These are phyloP conservation scores for Melanogrammus aeglefinus DNA, from an alignment of 2,797 vertebrate species.

Conservation along the genomic window DNA sequence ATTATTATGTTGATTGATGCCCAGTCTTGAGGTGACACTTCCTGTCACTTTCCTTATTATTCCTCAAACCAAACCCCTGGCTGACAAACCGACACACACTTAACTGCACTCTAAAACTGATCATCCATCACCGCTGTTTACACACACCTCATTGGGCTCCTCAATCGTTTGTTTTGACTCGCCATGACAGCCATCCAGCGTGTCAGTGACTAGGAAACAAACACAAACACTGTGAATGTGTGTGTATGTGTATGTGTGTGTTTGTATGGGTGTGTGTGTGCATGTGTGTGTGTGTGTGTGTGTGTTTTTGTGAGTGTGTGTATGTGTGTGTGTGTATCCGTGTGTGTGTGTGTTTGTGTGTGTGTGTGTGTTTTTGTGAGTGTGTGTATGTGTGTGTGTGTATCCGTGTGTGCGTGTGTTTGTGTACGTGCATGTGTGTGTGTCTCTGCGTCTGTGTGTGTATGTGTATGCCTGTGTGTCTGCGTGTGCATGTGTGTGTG, in stretches of 20 bases:
- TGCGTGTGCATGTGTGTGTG: slow-evolving; percentile 3
- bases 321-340: too few relatives aligned
- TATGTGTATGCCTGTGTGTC: too few relatives aligned
- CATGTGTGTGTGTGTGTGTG: slow-evolving; percentile 13
- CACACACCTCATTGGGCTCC: slow-evolving; percentile 51
- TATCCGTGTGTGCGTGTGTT: too few relatives aligned
- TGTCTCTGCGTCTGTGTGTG: too few relatives aligned
- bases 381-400: too few relatives aligned
- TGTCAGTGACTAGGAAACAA: slow-evolving; percentile 51
- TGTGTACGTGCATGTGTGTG: too few relatives aligned
- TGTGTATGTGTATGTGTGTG: slow-evolving; percentile 28
- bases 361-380: too few relatives aligned
- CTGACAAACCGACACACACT: slow-evolving; percentile 11
- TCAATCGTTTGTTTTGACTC: slow-evolving; percentile 52
- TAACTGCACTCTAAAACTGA: slow-evolving; percentile 29
- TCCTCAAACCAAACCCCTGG: slow-evolving; percentile 7
- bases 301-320: neutral
- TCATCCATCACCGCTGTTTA: slow-evolving; percentile 51
- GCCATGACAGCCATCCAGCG: slow-evolving; percentile 50
- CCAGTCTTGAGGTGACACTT: neutral
- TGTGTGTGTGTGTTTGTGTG: too few relatives aligned
- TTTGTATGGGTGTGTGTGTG: slow-evolving; percentile 20
- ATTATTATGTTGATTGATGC: neutral
- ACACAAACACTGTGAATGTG: slow-evolving; percentile 36
- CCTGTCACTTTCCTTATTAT: slow-evolving; percentile 7